A percentile compares a stretch with the other conserved stretches of the same genome.
These are phyloP conservation scores for Drosophila multiciliata DNA, from an alignment of 2,888 invertebrate genomes.

Conservation along the genomic window DNA sequence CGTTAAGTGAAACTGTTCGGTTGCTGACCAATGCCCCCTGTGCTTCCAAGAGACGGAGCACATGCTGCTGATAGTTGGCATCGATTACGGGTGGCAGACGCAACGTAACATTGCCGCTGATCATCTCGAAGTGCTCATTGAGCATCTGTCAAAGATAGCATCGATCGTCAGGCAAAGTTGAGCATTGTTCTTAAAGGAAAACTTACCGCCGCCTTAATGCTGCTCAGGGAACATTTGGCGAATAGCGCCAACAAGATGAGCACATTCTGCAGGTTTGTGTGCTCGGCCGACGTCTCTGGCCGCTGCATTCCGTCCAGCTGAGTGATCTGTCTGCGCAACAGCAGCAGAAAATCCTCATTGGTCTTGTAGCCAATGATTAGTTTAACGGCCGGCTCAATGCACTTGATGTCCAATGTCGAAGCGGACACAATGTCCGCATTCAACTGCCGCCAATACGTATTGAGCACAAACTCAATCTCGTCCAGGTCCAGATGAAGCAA, in stretches of 20 bases:
- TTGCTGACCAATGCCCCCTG: constrained; percentile 78
- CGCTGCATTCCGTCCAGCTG: constrained; percentile 52
- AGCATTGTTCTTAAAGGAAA: not conserved
- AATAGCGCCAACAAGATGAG: constrained; percentile 73
- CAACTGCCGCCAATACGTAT: constrained; percentile 82
- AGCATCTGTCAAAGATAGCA: constrained; percentile 74
- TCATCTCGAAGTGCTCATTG: constrained; percentile 83
- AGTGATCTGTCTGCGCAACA: constrained; percentile 65
- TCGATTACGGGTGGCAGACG: constrained; percentile 62
- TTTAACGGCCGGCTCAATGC: constrained; percentile 74
- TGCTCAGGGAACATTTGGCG: constrained; percentile 81
- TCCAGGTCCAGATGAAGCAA: constrained; percentile 81
- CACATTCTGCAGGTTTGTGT: constrained; percentile 59
- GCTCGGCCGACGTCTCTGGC: constrained; percentile 45
- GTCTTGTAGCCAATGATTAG: constrained; percentile 82
- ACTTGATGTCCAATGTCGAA: constrained; percentile 47
- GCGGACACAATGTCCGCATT: constrained; percentile 68
- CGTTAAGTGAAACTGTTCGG: constrained; percentile 79
- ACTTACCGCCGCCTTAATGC: constrained; percentile 82
- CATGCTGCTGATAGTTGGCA: constrained; percentile 40
- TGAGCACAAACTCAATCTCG: constrained; percentile 83
- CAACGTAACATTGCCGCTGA: constrained; percentile 69
- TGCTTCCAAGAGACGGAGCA: constrained; percentile 71
- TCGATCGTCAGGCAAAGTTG: not conserved
- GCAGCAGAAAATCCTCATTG: constrained; percentile 81